Base-by-base conservation (phyloP, 2,888 invertebrate species). In the Gortyna flavago region DNA sequence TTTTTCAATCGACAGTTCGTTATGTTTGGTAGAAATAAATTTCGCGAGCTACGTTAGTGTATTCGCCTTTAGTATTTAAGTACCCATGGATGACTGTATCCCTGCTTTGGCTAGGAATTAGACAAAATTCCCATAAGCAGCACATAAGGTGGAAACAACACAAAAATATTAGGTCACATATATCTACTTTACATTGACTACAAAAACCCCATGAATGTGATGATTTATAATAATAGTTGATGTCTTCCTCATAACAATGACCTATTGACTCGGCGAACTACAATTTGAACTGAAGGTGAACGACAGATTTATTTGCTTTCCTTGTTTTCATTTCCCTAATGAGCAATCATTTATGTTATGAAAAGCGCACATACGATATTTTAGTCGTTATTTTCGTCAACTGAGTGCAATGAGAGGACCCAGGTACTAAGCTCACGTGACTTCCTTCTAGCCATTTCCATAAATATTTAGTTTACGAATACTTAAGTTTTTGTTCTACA, bases 161-260 rank as follows among this genome's bases (percentile, higher is more conserved):
- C 32, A 35, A 25, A 66, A 67, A 61, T 51, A 79, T 70, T 64
- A 57, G 48, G 41, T 68, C 68, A 79, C n/a, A 9, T 4, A 25
- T 44, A 51, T 11, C 1, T 41, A 41, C 11, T 11, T 41, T 41
- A 41, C 18, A 29, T 62, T 54, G 21, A 13, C 4, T 25, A 9
- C 59, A 51, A 73, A 72, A 80, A 59, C 74, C 79, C 73, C 25
- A 65, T 13, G 48, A 8, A n/a, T 57, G 35, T 79, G 8, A 54
- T 35, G 29, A 64, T 38, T 71, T 48, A 32, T 64, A 25, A 29
- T 65, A 65, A 35, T 41, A 59, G 11, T 65, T 65, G 32, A 64
- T 11, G 2, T 51, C 74, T 66, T 81, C 81, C 81, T 79, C 48
- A 48, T 65, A 66, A 35, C 65, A 59, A 25, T 29, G 9, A 54